Evolutionary conservation across 2,113 vertebrate genomes (phyloP).

Genomic region (Cyanoliseus patagonus): DNA sequence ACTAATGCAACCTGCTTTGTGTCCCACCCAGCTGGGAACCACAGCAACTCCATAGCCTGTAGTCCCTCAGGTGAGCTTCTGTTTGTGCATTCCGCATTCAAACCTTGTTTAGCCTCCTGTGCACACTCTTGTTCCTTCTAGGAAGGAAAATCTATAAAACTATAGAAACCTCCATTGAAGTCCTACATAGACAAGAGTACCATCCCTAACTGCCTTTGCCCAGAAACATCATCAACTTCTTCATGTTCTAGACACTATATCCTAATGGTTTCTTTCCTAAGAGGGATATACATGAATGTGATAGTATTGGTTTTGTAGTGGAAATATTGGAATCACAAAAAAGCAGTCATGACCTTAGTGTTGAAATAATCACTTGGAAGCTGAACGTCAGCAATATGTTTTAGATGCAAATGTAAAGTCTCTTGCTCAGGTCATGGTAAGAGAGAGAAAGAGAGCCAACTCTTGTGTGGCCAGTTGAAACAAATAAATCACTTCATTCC

Average conservation of each 20-base stretch:
- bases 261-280: background rate
- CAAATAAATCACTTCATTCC: background rate
- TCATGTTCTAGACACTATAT: background rate
- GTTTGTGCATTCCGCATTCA: accelerated
- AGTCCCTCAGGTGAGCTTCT: background rate
- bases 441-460: background rate
- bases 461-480: background rate
- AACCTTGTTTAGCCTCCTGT: background rate
- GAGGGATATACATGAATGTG: background rate
- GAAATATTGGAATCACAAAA: background rate
- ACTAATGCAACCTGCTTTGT: background rate
- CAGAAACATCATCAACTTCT: background rate
- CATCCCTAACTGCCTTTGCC: background rate
- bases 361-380: background rate
- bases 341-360: background rate
- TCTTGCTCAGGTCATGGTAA: background rate
- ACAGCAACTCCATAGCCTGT: background rate
- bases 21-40: background rate
- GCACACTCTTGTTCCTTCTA: background rate
- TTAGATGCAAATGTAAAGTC: background rate
- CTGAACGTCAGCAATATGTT: background rate
- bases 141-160: background rate
- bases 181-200: background rate
- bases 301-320: background rate
- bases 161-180: background rate